Percentiles rank a stretch among this genome's conserved stretches.
These are phyloP conservation scores for Myotis findleyi DNA, from an alignment of 2,797 vertebrate genomes.

Conservation along the genomic window DNA sequence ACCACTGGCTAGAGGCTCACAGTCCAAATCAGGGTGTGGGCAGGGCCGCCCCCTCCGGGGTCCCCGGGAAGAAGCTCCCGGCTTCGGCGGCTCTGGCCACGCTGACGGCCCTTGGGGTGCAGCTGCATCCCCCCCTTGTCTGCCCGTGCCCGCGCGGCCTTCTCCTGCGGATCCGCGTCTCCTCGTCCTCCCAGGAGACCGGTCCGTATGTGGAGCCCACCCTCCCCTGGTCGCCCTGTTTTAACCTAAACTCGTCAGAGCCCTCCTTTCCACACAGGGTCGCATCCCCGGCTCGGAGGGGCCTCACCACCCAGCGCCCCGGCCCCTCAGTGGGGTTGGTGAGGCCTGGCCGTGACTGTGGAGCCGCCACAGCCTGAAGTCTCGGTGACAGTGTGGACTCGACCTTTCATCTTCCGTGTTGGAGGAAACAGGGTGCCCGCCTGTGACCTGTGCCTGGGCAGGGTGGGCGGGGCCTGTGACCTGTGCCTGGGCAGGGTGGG, in stretches of 20 bases:
- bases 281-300: background rate
- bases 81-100: background rate
- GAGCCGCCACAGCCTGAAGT: background rate
- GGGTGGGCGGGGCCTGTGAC: too few relatives aligned
- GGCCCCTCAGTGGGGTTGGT: too few relatives aligned
- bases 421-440: background rate
- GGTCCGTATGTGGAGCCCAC: background rate
- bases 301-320: too few relatives aligned
- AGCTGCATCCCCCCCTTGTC: accelerated
- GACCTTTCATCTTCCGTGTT: background rate
- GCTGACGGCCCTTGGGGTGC: accelerated
- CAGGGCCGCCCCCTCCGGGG: accelerated
- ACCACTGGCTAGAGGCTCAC: background rate
- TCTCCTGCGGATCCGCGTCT: background rate
- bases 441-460: background rate
- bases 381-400: background rate
- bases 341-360: background rate
- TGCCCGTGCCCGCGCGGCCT: accelerated
- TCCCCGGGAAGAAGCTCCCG: accelerated
- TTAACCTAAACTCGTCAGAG: background rate
- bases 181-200: background rate
- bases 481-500: too few relatives aligned
- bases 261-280: background rate
- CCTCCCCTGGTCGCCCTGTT: accelerated
- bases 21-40: background rate